Base-by-base conservation (phyloP, 2,888 invertebrate species). In the Spatulosminthurus flaviceps region DNA sequence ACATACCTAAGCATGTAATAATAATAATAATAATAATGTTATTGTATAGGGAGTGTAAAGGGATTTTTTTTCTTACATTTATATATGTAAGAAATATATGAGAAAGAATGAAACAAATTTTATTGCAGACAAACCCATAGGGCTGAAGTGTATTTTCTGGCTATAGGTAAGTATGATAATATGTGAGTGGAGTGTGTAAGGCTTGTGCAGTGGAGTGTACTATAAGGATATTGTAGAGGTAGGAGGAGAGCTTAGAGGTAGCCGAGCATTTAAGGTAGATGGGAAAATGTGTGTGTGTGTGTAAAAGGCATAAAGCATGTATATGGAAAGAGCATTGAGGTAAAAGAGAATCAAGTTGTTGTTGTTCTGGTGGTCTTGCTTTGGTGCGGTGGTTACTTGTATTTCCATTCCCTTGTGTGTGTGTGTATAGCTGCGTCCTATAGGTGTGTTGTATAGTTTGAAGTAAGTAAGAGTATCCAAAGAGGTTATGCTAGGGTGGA, bases 381-480 rank as follows among this genome's bases (percentile, higher is more conserved):
- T 19, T 43, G 11, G 9, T 19, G 9, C 43, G 9, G 11, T 43
- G 11, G 9, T 19, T 43, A 9, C 19, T 19, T 43, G 11, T 43
- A 13, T 43, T 19, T n/a, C n/a, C n/a, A n/a, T n/a, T n/a, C n/a
- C n/a, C n/a, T n/a, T 60, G n/a, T 60, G 60, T 60, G 19, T 60
- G 21, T 60, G 60, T 21, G 60, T 60, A 16, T 21, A 16, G 4
- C 7, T 60, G 60, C 16, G 60, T 60, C n/a, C n/a, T n/a, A n/a
- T n/a, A n/a, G n/a, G 64, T 64, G 64, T 64, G 64, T 64, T 42
- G 42, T 29, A 61, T 69, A 67, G 74, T 70, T n/a, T n/a, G n/a
- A n/a, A n/a, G n/a, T 78, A 76, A 78, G 78, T 80, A 80, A 80
- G 78, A 78, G 80, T n/a, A n/a, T n/a, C 72, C 74, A 75, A 81